These are phyloP conservation scores for Solen grandis DNA, from an alignment of 1,140 invertebrate species.

Conservation along the genomic window DNA sequence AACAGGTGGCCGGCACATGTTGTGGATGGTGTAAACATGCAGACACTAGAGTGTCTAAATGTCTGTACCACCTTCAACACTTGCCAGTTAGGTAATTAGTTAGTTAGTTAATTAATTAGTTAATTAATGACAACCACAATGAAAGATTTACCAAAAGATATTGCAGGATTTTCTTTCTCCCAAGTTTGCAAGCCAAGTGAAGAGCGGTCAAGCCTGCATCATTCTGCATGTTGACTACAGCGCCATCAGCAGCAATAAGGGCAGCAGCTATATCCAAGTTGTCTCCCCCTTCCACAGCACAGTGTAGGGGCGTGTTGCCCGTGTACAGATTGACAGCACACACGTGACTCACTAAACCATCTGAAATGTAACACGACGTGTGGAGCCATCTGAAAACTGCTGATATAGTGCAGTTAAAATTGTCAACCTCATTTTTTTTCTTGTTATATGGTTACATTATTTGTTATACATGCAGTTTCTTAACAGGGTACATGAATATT, in stretches of 20 bases:
- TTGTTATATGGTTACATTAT: no score
- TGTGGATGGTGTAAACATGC: no score
- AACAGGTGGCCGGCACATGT: no score
- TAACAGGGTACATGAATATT: no score
- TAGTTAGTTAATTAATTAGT: no score
- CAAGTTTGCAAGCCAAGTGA: constrained; percentile 69
- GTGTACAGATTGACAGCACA: constrained; percentile 72
- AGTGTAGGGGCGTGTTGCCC: constrained; percentile 71
- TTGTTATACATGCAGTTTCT: no score
- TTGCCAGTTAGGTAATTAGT: no score
- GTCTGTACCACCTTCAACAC: no score
- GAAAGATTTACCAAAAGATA: constrained; percentile 65
- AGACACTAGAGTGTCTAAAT: no score
- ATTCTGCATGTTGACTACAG: constrained; percentile 71
- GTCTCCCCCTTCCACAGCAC: constrained; percentile 67
- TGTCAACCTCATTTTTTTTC: no score
- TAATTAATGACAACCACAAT: no score
- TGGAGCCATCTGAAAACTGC: neutral
- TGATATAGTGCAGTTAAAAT: neutral
- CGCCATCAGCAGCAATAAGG: constrained; percentile 61
- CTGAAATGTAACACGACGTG: constrained; percentile 52
- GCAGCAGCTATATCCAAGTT: constrained; percentile 56
- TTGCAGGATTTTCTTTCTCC: constrained; percentile 70
- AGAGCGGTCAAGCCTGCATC: constrained; percentile 66
- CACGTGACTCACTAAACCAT: constrained; percentile 73